Evolutionary conservation across 2,113 vertebrate species (phyloP), one percentile per base, ranked within the genome.

Genomic region (rabbit (Oryctolagus cuniculus)): DNA sequence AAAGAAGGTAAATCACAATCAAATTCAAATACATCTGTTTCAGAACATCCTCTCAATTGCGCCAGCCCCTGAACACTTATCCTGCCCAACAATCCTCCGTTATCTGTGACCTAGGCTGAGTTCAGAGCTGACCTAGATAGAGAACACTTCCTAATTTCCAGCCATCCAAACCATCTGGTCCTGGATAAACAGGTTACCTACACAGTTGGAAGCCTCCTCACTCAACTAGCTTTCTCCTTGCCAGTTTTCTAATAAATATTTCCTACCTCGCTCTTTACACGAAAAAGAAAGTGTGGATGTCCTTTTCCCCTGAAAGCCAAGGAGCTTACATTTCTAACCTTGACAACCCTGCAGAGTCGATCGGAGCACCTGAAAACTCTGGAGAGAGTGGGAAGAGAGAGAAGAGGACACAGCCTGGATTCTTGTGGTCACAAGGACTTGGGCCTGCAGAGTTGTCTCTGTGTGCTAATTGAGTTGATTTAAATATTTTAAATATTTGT

Each of bases 401-500:
- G 25, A 83, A 49, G 27, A 21, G 15, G 24, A 34, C 22, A 38
- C 85, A 31, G 44, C 94, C 49, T 34, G 0, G 0, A 36, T 80
- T 72, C 80, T 44, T 70, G 10, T 61, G n/a, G n/a, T 67, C 92
- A 86, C 0, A 0, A 77, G 69, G 12, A 15, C 0, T 0, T 19
- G 51, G 89, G 63, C 67, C 27, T 0, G 49, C 79, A 83, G 91
- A 93, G 10, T 75, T 66, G 87, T 31, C 64, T 31, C 25, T 12
- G 66, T 0, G 0, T 89, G 88, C 87, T 96, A 89, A 94, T 44
- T 70, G 95, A 89, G 69, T 64, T 95, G 97, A 87, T 85, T 96
- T 96, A 96, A 96, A 97, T 96, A 95, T 97, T 97, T 97, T 0
- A 95, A 97, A 97, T 97, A 96, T 93, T 81, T 98, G 95, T 96